Evolutionary conservation across 2,113 vertebrate species (phyloP), one percentile per base, ranked within the genome.

Genomic region (Motacilla alba): DNA sequence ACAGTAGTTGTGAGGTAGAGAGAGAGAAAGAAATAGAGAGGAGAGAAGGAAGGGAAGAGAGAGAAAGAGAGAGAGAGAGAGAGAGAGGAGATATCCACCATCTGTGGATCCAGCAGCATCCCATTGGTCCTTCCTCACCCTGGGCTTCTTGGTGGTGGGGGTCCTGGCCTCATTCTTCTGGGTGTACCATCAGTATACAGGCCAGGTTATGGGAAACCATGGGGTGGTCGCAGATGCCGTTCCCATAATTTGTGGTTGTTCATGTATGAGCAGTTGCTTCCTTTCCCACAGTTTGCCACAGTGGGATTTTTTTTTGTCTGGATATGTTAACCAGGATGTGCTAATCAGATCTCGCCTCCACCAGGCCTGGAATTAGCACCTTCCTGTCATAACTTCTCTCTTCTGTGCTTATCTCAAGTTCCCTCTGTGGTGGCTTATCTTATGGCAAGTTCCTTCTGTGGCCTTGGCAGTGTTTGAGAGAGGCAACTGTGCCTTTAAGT

Each of bases 401-500:
- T 83, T 83, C 53, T 83, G 53, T 83, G 70, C 62, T 89, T 83
- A 83, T 68, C 87, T 89, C 39, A 62, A 68, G 55, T 83, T 89
- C 41, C 41, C 47, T 47, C 39, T 89, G 53, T 62, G 47, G 70
- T 68, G 39, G 53, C 39, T 83, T 73, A 73, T 89, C 12, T 81
- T 83, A 69, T 27, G 46, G 47, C 39, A 83, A 68, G 62, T 62
- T 68, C 70, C 63, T 68, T 83, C 78, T 68, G 46, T 89, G 87
- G 78, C 62, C 47, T 83, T 89, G 69, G 63, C 87, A 67, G 14
- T 68, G 60, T 47, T 68, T 15, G 28, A 75, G 62, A 53, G 46
- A 67, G 30, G 24, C 28, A 82, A 68, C 62, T 68, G 62, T 60
- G 69, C 24, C 53, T 89, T 47, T 68, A 68, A 62, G 46, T 68